phyloP scores from a whole-genome alignment of 2,797 vertebrate species.

The Siniperca scherzeri region DNA sequence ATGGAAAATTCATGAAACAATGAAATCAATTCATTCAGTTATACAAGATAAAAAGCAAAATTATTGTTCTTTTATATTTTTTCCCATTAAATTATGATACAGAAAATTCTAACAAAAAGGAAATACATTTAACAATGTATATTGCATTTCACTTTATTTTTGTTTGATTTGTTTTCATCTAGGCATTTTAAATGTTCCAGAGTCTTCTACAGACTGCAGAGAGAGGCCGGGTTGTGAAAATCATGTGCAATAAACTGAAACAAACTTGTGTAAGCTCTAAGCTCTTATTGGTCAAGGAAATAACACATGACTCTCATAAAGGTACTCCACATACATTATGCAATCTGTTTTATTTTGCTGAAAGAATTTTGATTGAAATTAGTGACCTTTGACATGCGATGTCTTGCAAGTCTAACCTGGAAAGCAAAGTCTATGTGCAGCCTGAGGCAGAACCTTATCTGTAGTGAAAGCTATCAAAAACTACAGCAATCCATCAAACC shows the following conservation, averaged over 20 bases:
- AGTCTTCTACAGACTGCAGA: not conserved
- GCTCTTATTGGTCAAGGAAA: not conserved
- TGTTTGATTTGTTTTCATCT: not conserved
- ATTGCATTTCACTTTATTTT: not conserved
- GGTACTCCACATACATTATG: not conserved
- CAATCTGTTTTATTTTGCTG: slow-evolving; percentile 11
- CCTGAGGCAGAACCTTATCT: slow-evolving; percentile 41
- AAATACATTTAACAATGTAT: not conserved
- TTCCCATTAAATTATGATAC: not conserved
- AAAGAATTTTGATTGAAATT: slow-evolving; percentile 28
- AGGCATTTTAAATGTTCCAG: not conserved
- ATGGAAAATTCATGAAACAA: not conserved
- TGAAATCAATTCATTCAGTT: not conserved
- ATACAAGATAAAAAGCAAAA: not conserved
- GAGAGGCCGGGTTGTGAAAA: not conserved
- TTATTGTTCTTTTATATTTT: too few relatives aligned
- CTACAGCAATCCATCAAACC: slow-evolving; percentile 53
- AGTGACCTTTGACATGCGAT: slow-evolving; percentile 21
- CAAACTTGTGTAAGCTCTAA: not conserved
- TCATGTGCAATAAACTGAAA: not conserved
- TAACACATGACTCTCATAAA: not conserved
- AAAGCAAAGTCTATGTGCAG: slow-evolving; percentile 21
- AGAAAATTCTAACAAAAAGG: too few relatives aligned
- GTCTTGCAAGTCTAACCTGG: slow-evolving; percentile 17
- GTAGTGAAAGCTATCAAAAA: slow-evolving; percentile 31